These are phyloP conservation scores for Agriopis leucophaearia DNA, from an alignment of 2,888 invertebrate genomes.

Conservation along the genomic window DNA sequence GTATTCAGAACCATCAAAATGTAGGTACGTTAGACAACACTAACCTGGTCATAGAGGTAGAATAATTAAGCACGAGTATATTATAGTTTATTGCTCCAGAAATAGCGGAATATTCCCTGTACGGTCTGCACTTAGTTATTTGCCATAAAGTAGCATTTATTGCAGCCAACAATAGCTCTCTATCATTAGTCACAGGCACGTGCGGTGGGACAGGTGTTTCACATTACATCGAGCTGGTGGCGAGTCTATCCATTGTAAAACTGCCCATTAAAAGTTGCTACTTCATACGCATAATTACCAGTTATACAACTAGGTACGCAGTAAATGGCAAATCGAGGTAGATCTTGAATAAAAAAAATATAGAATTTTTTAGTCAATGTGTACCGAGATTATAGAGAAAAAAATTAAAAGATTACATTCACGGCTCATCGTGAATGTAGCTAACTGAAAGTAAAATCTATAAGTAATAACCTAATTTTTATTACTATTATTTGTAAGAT, in stretches of 20 bases:
- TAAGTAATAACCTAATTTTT: no score
- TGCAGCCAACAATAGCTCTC: conserved; percentile 58
- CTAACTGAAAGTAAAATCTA: no score
- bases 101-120: conserved; percentile 51
- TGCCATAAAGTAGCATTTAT: conserved; percentile 53
- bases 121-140: conserved; percentile 24
- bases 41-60: not conserved
- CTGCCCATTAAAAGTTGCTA: conserved; percentile 27
- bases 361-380: no score
- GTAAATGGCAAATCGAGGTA: not conserved
- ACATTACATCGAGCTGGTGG: conserved; percentile 36
- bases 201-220: conserved; percentile 59
- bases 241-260: conserved; percentile 34
- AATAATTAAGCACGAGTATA: conserved; percentile 8
- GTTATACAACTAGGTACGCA: no score
- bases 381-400: no score
- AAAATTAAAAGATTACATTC: no score
- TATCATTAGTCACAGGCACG: conserved; percentile 69
- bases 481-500: no score
- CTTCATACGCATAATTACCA: conserved; percentile 3
- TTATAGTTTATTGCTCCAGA: conserved; percentile 46
- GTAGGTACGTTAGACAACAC: not conserved
- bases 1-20: not conserved
- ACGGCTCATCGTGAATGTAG: no score
- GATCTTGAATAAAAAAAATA: not conserved